phyloP scores from a whole-genome alignment of 2,113 vertebrate genomes.

The Mustela nigripes region DNA sequence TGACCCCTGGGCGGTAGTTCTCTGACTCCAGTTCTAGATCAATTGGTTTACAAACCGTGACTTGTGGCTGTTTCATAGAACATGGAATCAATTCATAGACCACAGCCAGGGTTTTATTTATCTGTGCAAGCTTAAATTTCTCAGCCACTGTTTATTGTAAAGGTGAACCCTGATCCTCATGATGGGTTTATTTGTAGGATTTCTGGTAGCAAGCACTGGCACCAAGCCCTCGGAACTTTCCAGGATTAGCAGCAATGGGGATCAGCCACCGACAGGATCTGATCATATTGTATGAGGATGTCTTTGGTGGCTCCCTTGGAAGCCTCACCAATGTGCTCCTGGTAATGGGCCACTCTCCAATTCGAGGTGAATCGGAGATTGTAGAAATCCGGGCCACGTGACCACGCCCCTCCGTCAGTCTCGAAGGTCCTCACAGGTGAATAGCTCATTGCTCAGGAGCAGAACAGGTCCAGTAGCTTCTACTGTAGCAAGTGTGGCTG shows the following conservation, averaged over 20 bases:
- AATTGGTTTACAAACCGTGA: not conserved
- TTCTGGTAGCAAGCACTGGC: not conserved
- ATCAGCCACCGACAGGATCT: not conserved
- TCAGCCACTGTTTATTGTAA: not conserved
- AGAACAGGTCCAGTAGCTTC: not conserved
- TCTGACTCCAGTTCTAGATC: not conserved
- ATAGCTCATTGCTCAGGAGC: not conserved
- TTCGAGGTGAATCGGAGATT: not conserved
- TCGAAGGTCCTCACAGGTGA: fast-evolving
- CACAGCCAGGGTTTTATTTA: not conserved
- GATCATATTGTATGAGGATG: not conserved
- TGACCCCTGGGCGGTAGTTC: not conserved
- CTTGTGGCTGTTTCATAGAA: not conserved
- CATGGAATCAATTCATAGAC: not conserved
- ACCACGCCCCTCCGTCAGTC: fast-evolving
- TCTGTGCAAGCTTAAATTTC: not conserved
- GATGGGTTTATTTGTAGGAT: not conserved
- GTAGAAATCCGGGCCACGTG: not conserved
- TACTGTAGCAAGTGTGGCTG: fast-evolving
- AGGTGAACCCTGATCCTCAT: not conserved
- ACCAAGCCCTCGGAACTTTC: not conserved
- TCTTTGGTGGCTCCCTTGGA: not conserved
- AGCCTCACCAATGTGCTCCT: not conserved
- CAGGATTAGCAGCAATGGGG: not conserved
- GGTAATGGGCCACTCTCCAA: not conserved